Conservation (phyloP, 2,888 invertebrate species). For the Oscheius sp. region DNA sequence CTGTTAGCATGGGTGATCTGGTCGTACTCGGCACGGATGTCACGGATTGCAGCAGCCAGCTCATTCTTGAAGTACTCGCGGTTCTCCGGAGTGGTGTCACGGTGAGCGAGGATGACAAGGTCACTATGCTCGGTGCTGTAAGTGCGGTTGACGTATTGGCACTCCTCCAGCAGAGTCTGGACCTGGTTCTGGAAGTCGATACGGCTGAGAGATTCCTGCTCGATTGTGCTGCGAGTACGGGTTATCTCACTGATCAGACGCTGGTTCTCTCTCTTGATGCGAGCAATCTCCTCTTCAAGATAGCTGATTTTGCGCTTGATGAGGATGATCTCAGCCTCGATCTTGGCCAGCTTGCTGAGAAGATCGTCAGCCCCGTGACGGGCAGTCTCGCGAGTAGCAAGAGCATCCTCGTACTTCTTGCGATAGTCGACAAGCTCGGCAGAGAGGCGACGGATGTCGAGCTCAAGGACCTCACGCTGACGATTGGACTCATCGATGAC, state of each 20-base stretch:
- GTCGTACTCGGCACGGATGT: constrained; percentile 77
- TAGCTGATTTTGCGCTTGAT: constrained; percentile 53
- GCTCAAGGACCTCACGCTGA: constrained; percentile 48
- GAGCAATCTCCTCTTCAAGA: constrained; percentile 67
- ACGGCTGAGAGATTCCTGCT: constrained; percentile 74
- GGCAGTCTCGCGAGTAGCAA: constrained; percentile 59
- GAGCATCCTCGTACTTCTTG: constrained; percentile 62
- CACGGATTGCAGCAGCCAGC: constrained; percentile 76
- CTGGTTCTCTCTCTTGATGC: constrained; percentile 73
- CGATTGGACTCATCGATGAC: constrained; percentile 58
- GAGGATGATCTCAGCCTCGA: constrained; percentile 75
- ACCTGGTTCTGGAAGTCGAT: constrained; percentile 77
- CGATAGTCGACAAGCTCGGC: constrained; percentile 44
- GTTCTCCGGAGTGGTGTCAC: constrained; percentile 77
- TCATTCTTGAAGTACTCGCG: constrained; percentile 78
- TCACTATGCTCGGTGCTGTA: constrained; percentile 66
- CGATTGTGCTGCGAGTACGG: constrained; percentile 62
- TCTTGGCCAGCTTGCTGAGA: constrained; percentile 75
- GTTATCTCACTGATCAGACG: constrained; percentile 69
- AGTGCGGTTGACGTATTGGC: constrained; percentile 76
- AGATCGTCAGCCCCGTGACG: constrained; percentile 74
- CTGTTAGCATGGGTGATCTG: constrained; percentile 74
- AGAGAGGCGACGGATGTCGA: constrained; percentile 40
- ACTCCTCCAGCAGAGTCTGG: constrained; percentile 76
- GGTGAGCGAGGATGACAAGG: constrained; percentile 72